Evolutionary conservation across 2,888 invertebrate genomes (phyloP).

Genomic region (Gymnocheta viridis): DNA sequence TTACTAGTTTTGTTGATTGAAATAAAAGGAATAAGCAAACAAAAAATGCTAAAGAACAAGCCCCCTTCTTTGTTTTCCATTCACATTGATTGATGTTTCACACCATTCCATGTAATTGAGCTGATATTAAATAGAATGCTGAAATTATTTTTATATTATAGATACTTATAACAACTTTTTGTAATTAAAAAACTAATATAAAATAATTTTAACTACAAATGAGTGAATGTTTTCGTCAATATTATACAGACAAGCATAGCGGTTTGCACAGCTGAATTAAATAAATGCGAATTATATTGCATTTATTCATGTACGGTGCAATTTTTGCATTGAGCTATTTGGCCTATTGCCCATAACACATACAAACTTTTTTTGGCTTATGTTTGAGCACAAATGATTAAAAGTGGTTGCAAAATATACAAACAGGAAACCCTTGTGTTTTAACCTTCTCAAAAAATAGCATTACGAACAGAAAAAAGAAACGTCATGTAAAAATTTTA

Average conservation of each 20-base stretch:
- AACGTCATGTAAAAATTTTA: constrained; percentile 9
- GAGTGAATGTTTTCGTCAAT: background rate
- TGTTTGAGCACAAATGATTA: constrained; percentile 51
- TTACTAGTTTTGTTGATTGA: too few relatives aligned
- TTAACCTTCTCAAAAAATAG: constrained; percentile 47
- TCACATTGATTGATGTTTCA: background rate
- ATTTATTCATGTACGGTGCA: constrained; percentile 21
- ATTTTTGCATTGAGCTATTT: constrained; percentile 56
- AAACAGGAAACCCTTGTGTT: constrained; percentile 61
- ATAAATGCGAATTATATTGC: constrained; percentile 37
- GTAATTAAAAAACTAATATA: background rate
- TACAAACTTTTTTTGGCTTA: constrained; percentile 32
- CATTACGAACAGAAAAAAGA: background rate
- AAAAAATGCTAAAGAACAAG: too few relatives aligned
- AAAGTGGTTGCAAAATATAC: constrained; percentile 66
- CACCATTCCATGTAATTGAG: background rate
- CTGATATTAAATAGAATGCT: background rate
- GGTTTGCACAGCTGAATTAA: constrained; percentile 28
- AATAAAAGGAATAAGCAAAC: too few relatives aligned
- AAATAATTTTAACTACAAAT: background rate
- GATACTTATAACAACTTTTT: background rate
- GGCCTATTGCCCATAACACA: constrained; percentile 66
- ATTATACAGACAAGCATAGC: background rate
- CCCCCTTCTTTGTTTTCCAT: too few relatives aligned
- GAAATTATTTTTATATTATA: background rate